A percentile compares a stretch with the other conserved stretches of the same genome.
Conservation (phyloP, 1,140 invertebrate species). For the Cydia amplana region DNA sequence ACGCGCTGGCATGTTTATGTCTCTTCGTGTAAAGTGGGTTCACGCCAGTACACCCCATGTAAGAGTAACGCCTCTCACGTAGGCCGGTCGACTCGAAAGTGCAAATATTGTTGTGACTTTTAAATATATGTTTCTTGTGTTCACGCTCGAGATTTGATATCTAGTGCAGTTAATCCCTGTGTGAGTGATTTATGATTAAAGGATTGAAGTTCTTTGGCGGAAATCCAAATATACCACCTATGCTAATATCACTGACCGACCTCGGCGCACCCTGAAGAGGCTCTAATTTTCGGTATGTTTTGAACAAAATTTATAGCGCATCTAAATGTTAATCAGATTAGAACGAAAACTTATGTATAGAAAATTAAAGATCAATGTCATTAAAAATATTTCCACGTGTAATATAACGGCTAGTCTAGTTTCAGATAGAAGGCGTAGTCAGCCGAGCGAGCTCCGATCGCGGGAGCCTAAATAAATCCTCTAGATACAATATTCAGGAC, state of each 20-base stretch:
- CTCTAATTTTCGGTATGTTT: constrained; percentile 72
- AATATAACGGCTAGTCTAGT: constrained; percentile 65
- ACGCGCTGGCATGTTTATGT: constrained; percentile 53
- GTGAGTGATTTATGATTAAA: constrained; percentile 45
- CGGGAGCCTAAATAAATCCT: constrained; percentile 44
- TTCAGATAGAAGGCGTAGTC: constrained; percentile 66
- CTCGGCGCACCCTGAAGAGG: constrained; percentile 67
- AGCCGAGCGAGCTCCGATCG: constrained; percentile 55
- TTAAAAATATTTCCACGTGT: constrained; percentile 58
- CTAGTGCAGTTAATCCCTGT: constrained; percentile 39
- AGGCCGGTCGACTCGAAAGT: constrained; percentile 55
- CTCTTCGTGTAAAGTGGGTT: constrained; percentile 51
- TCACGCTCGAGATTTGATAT: neutral
- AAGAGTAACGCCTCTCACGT: constrained; percentile 57
- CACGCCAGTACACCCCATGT: constrained; percentile 46
- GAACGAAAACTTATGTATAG: constrained; percentile 67
- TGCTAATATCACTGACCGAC: constrained; percentile 66
- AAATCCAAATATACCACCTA: constrained; percentile 59
- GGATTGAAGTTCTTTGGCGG: constrained; percentile 41
- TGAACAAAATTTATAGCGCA: constrained; percentile 69
- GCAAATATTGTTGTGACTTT: constrained; percentile 32
- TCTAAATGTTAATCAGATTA: constrained; percentile 74
- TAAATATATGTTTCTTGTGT: constrained; percentile 20
- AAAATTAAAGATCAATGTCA: constrained; percentile 54
- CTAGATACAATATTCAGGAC: constrained; percentile 30